Conservation (phyloP, 2,888 invertebrate species). For the Incurvaria masculella region DNA sequence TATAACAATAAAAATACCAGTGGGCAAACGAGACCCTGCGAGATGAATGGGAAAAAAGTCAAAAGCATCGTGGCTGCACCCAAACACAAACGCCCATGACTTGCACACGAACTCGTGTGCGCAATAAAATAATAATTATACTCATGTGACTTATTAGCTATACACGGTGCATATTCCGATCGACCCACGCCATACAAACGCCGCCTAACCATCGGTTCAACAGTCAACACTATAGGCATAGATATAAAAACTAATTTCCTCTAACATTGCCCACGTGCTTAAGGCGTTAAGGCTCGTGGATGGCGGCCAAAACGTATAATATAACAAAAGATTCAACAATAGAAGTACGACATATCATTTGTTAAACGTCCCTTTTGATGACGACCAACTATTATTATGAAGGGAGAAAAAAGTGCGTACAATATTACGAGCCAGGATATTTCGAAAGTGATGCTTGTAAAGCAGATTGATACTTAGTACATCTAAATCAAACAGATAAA, state of each 20-base stretch:
- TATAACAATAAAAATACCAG: too few relatives aligned
- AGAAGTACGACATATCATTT: constrained; percentile 52
- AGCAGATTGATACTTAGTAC: too few relatives aligned
- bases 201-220: neutral
- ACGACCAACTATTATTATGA: constrained; percentile 48
- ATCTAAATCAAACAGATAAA: too few relatives aligned
- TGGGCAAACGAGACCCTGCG: too few relatives aligned
- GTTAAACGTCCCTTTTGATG: constrained; percentile 54
- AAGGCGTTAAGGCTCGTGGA: neutral
- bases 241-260: neutral
- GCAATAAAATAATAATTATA: constrained; percentile 56
- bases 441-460: too few relatives aligned
- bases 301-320: constrained; percentile 25
- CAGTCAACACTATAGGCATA: neutral
- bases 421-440: too few relatives aligned
- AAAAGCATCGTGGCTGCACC: constrained; percentile 25
- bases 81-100: constrained; percentile 39
- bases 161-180: constrained; percentile 34
- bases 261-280: neutral
- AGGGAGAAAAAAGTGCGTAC: constrained; percentile 30
- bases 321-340: constrained; percentile 52
- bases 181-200: neutral
- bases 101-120: constrained; percentile 36
- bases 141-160: constrained; percentile 52
- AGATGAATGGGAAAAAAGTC: constrained; percentile 20